phyloP scores from a whole-genome alignment of 2,113 vertebrate genomes.

The Aphelocoma coerulescens region DNA sequence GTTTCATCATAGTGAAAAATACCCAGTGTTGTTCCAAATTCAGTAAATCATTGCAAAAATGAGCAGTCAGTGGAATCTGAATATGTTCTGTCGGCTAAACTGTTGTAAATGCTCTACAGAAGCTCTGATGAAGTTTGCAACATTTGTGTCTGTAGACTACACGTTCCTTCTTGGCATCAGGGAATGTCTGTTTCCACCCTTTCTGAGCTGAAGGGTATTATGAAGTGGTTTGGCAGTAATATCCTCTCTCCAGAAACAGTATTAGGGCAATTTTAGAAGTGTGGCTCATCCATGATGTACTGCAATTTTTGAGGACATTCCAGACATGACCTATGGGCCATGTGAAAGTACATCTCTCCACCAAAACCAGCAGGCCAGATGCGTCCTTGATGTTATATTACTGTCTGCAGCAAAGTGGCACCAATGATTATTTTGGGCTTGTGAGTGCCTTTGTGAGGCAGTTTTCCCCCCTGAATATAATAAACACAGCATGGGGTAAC shows the following conservation, averaged over 20 bases:
- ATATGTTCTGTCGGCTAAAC: background rate
- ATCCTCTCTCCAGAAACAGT: background rate
- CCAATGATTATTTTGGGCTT: background rate
- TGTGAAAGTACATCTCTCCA: conserved; percentile 30
- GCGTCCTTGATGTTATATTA: background rate
- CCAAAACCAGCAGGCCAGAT: background rate
- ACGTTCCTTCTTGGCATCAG: background rate
- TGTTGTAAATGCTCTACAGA: background rate
- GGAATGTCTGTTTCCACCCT: background rate
- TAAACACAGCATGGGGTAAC: background rate
- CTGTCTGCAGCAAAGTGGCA: background rate
- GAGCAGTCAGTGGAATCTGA: background rate
- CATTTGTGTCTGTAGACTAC: background rate
- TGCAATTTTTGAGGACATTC: conserved; percentile 15
- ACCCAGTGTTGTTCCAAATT: background rate
- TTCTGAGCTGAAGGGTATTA: background rate
- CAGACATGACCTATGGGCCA: conserved; percentile 15
- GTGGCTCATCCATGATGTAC: background rate
- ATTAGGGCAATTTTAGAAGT: background rate
- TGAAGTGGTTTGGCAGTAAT: background rate
- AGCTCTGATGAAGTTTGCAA: background rate
- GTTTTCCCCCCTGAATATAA: background rate
- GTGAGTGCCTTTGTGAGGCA: background rate
- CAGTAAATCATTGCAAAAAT: background rate
- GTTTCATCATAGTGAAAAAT: background rate